phyloP scores from a whole-genome alignment of 2,888 invertebrate species.

The Geophilus truncorum region DNA sequence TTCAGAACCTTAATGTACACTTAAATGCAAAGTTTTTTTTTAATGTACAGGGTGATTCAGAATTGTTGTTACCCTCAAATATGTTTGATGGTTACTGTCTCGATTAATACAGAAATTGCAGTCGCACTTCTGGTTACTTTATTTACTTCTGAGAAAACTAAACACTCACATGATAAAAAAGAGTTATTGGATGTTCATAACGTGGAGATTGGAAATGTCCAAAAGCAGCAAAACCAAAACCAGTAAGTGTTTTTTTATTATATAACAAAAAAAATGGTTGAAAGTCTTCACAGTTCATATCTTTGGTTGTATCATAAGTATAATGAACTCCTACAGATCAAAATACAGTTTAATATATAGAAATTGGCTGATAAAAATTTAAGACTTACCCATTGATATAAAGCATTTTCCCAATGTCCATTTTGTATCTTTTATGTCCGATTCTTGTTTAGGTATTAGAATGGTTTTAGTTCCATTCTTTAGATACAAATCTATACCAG shows the following conservation, averaged over 20 bases:
- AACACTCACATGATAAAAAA: no score
- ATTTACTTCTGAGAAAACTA: no score
- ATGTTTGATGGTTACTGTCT: no score
- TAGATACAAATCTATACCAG: constrained; percentile 45
- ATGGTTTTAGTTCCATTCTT: constrained; percentile 45
- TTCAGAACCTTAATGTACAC: no score
- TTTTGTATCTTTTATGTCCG: constrained; percentile 40
- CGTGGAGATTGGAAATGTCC: not conserved
- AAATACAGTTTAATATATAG: not conserved
- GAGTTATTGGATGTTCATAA: no score
- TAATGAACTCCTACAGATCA: constrained; percentile 42
- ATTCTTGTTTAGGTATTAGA: constrained; percentile 41
- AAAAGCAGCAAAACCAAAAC: constrained; percentile 42
- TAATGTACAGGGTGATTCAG: no score
- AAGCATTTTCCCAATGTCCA: constrained; percentile 47
- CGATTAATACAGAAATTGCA: no score
- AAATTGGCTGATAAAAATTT: not conserved
- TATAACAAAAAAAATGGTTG: constrained; percentile 44
- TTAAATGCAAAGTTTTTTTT: no score
- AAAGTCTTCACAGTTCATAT: constrained; percentile 43
- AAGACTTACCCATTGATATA: constrained; percentile 44
- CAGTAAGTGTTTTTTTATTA: constrained; percentile 43
- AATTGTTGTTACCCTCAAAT: no score
- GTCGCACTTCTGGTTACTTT: no score
- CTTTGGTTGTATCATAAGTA: constrained; percentile 41